Evolutionary conservation across 2,113 vertebrate species (phyloP).

Genomic region (Prionailurus bengalensis): DNA sequence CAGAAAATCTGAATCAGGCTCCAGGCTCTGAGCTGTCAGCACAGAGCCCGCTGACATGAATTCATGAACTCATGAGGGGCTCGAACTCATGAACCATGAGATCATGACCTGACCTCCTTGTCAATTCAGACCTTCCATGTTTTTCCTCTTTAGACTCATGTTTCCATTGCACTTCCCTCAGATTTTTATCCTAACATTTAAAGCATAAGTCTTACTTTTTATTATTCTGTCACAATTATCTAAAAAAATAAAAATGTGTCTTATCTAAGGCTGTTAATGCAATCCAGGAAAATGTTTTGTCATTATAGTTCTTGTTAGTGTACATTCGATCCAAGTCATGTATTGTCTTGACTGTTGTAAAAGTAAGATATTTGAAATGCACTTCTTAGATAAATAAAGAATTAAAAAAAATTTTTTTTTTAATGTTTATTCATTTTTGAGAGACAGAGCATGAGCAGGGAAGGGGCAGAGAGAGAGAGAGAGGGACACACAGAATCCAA

Average conservation of each 20-base stretch:
- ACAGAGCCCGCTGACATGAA: too few species aligned
- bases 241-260: background rate
- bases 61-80: too few species aligned
- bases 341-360: constrained; percentile 26
- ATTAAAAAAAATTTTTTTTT: too few species aligned
- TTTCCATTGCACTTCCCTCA: background rate
- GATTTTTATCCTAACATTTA: background rate
- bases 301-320: background rate
- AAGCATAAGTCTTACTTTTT: background rate
- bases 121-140: background rate
- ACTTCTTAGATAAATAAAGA: constrained; percentile 7
- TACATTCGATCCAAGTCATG: background rate
- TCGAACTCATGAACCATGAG: too few species aligned
- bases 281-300: background rate
- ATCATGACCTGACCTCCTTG: background rate
- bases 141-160: background rate
- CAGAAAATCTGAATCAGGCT: too few species aligned
- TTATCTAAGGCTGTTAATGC: background rate
- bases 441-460: too few species aligned
- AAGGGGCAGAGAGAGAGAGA: too few species aligned
- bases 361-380: background rate
- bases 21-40: too few species aligned
- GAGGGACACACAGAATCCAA: too few species aligned
- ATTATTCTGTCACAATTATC: background rate
- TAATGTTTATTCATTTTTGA: too few species aligned